phyloP scores from a whole-genome alignment of 2,797 vertebrate genomes.

The Poeciliopsis infans region DNA sequence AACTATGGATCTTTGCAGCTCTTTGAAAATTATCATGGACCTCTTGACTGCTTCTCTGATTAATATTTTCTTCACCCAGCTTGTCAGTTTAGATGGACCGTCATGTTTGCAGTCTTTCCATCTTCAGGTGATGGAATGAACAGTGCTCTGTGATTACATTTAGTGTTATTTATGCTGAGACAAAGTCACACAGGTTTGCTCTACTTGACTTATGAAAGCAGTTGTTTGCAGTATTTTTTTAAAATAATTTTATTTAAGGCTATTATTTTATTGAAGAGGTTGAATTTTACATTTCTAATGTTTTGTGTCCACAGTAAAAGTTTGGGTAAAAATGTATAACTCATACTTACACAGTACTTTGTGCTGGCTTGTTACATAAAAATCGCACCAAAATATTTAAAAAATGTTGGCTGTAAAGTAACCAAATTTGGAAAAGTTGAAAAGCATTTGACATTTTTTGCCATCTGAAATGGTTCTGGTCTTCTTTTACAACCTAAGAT shows the following conservation, averaged over 20 bases:
- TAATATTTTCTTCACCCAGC: not conserved
- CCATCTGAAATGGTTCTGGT: not conserved
- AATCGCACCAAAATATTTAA: not conserved
- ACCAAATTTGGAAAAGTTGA: not conserved
- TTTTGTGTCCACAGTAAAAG: not conserved
- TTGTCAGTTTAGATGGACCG: not conserved
- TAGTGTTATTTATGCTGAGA: not conserved
- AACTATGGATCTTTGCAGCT: not conserved
- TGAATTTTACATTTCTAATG: not conserved
- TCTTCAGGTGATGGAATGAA: not conserved
- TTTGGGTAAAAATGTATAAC: not conserved
- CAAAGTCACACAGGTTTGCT: not conserved
- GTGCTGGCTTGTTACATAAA: not conserved
- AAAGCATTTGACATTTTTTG: not conserved
- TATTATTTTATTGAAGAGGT: not conserved
- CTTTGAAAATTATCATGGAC: not conserved
- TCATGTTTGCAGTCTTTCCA: not conserved
- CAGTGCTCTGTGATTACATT: not conserved
- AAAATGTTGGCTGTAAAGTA: not conserved
- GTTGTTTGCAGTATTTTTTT: not conserved
- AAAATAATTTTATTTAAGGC: not conserved
- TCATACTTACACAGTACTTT: not conserved
- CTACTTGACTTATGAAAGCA: not conserved
- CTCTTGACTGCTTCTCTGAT: not conserved
- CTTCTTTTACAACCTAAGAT: not conserved